Evolutionary conservation across 2,888 invertebrate species (phyloP).

Genomic region (Cryptocephalus moraei): DNA sequence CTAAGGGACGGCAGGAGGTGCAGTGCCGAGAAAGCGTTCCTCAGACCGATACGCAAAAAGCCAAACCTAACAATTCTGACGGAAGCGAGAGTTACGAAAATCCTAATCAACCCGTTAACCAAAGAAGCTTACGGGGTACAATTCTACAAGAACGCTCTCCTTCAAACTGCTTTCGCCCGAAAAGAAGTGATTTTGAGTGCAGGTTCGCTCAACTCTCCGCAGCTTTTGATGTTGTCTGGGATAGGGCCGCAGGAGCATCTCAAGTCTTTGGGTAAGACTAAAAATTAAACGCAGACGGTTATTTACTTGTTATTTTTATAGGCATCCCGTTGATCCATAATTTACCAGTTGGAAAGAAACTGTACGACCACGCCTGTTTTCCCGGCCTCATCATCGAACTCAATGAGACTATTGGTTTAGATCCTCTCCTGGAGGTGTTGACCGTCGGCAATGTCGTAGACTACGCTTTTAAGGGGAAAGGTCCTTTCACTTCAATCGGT

Average conservation of each 20-base stretch:
- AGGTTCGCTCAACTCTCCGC: conserved; percentile 82
- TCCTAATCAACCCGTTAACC: conserved; percentile 52
- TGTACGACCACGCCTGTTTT: conserved; percentile 52
- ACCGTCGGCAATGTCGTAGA: not conserved
- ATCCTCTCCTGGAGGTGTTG: not conserved
- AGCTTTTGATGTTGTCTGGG: conserved; percentile 73
- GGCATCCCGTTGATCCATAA: conserved; percentile 50
- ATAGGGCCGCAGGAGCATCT: conserved; percentile 54
- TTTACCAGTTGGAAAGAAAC: conserved; percentile 54
- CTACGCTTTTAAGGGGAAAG: not conserved
- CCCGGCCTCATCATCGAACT: conserved; percentile 33
- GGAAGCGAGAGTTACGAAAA: conserved; percentile 48
- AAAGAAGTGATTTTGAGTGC: conserved; percentile 82
- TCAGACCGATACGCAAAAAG: conserved; percentile 48
- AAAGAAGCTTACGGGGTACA: conserved; percentile 60
- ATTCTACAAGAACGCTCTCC: conserved; percentile 44
- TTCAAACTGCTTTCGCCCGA: conserved; percentile 43
- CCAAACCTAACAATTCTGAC: conserved; percentile 59
- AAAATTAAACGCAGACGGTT: not conserved
- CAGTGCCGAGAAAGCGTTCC: conserved; percentile 55
- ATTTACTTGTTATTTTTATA: not conserved
- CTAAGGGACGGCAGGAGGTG: conserved; percentile 50
- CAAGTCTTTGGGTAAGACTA: conserved; percentile 34
- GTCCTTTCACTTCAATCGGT: conserved; percentile 6
- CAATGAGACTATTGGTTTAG: conserved; percentile 8